These are phyloP conservation scores for Ramphastos sulfuratus DNA, from an alignment of 2,113 vertebrate species.

Conservation along the genomic window DNA sequence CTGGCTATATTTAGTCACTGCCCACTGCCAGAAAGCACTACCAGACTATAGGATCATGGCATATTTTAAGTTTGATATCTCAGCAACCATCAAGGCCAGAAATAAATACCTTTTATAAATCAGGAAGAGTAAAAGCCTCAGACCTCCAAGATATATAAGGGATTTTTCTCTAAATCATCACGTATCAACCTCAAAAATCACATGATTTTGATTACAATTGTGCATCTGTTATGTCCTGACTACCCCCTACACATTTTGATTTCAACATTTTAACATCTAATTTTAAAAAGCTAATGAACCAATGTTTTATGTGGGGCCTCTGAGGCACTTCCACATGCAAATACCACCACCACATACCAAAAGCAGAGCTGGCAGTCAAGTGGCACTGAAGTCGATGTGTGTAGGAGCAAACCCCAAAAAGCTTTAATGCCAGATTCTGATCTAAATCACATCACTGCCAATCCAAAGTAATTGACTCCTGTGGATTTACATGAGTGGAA, in stretches of 20 bases:
- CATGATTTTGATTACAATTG: not conserved
- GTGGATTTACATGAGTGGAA: constrained; percentile 46
- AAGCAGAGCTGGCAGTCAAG: not conserved
- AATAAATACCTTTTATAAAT: constrained; percentile 49
- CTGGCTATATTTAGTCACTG: constrained; percentile 54
- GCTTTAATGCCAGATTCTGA: constrained; percentile 9
- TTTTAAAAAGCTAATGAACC: constrained; percentile 35
- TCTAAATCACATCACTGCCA: constrained; percentile 46
- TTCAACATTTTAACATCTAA: constrained; percentile 48
- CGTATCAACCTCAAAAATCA: not conserved
- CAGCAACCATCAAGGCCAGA: constrained; percentile 45
- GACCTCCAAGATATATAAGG: not conserved
- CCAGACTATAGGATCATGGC: constrained; percentile 56
- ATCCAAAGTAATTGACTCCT: constrained; percentile 31
- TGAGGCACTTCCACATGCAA: constrained; percentile 39
- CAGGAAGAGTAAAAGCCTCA: constrained; percentile 19
- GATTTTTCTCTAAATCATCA: not conserved
- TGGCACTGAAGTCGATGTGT: not conserved
- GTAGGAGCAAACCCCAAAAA: constrained; percentile 10
- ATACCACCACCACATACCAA: constrained; percentile 7
- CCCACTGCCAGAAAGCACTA: constrained; percentile 57
- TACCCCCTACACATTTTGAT: constrained; percentile 20
- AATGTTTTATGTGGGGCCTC: constrained; percentile 15
- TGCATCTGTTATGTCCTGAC: not conserved
- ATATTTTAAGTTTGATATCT: constrained; percentile 65